Conservation (phyloP, 2,797 vertebrate genomes). For the Pterois miles region DNA sequence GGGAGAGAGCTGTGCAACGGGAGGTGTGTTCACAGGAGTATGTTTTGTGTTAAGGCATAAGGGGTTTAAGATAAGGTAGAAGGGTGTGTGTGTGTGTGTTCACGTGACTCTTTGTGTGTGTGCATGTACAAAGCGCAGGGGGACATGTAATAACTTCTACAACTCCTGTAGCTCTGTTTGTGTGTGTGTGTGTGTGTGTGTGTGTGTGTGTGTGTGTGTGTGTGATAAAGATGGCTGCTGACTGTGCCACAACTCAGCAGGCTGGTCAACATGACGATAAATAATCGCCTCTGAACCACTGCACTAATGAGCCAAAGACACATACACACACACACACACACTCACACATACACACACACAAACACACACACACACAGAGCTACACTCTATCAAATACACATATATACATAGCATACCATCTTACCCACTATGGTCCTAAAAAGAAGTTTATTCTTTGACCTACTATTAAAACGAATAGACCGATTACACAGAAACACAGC, state of each 20-base stretch:
- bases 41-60: conserved; percentile 31
- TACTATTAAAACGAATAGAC: background rate
- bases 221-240: conserved; percentile 64
- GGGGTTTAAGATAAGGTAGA: conserved; percentile 56
- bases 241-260: conserved; percentile 74
- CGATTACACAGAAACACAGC: conserved; percentile 7
- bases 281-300: conserved; percentile 69
- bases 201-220: conserved; percentile 22
- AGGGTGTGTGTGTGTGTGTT: conserved; percentile 19
- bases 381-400: background rate
- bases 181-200: conserved; percentile 8
- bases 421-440: background rate
- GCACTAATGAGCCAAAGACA: conserved; percentile 71
- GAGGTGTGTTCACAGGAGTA: conserved; percentile 11
- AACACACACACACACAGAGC: background rate
- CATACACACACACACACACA: background rate
- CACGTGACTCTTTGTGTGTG: conserved; percentile 4
- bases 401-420: background rate
- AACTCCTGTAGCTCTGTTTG: conserved; percentile 39
- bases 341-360: background rate
- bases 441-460: conserved; percentile 32
- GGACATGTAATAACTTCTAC: conserved; percentile 57
- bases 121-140: conserved; percentile 52
- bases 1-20: background rate
- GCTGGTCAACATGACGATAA: conserved; percentile 68